Evolutionary conservation across 2,888 invertebrate genomes (phyloP).

Genomic region (Tridacna crocea): DNA sequence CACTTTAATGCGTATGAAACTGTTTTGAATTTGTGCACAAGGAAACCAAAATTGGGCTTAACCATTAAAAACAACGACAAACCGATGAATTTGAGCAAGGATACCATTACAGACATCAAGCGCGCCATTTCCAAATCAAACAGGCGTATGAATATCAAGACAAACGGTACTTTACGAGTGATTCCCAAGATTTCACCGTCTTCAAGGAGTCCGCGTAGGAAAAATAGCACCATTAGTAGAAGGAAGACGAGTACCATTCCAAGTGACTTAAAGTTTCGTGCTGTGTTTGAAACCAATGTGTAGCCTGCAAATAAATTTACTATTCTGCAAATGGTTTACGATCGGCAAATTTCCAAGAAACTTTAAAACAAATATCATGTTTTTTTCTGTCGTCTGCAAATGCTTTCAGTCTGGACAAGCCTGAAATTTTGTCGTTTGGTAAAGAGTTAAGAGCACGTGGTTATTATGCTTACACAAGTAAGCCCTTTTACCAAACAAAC

Average conservation of each 20-base stretch:
- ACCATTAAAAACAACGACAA: not conserved
- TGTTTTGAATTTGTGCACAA: constrained; percentile 19
- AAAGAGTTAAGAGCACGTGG: no score
- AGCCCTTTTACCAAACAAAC: no score
- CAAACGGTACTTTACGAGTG: constrained; percentile 39
- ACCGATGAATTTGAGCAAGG: constrained; percentile 1
- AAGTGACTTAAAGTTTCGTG: not conserved
- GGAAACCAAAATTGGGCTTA: constrained; percentile 1
- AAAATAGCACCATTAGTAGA: not conserved
- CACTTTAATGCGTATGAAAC: constrained; percentile 18
- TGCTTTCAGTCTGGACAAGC: no score
- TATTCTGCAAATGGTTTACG: no score
- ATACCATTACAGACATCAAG: constrained; percentile 28
- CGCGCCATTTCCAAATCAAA: constrained; percentile 27
- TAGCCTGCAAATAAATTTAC: not conserved
- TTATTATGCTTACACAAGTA: no score
- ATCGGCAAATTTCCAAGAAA: no score
- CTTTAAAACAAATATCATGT: no score
- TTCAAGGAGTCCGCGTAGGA: constrained; percentile 11
- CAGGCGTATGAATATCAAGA: constrained; percentile 33
- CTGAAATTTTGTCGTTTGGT: no score
- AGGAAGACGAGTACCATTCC: not conserved
- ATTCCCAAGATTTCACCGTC: not conserved
- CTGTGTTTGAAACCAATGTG: constrained; percentile 7
- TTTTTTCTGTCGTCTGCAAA: no score